Conservation (phyloP, 2,888 invertebrate genomes). For the Phragmatobia fuliginosa region DNA sequence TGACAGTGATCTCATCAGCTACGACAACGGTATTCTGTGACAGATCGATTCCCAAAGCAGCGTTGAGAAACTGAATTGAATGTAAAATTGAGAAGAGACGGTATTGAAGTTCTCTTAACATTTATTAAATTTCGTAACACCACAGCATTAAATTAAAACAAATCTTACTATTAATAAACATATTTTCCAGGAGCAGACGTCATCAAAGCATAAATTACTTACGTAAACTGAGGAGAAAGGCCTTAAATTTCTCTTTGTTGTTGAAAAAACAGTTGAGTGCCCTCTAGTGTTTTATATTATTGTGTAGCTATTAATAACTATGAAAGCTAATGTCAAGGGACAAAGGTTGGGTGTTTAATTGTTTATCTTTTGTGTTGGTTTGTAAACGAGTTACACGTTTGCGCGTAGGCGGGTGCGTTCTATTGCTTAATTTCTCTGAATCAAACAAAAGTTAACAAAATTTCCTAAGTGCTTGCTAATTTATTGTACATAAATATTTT, state of each 20-base stretch:
- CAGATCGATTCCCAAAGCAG: too few relatives aligned
- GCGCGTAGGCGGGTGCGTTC: background rate
- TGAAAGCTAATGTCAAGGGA: constrained; percentile 6
- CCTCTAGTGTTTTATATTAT: constrained; percentile 7
- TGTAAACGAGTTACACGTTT: constrained; percentile 10
- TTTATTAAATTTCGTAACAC: background rate
- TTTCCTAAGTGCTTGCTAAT: background rate
- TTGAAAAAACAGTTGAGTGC: background rate
- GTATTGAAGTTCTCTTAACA: too few relatives aligned
- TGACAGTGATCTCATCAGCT: too few relatives aligned
- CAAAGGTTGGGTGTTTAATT: constrained; percentile 12
- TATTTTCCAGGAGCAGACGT: background rate
- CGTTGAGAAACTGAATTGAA: too few relatives aligned
- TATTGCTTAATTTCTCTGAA: background rate
- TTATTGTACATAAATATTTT: background rate
- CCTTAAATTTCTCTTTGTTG: constrained; percentile 6
- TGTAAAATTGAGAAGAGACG: too few relatives aligned
- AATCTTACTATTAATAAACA: background rate
- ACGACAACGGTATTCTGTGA: too few relatives aligned
- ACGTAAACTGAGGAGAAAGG: constrained; percentile 26
- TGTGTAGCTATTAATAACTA: constrained; percentile 8
- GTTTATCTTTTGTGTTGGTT: constrained; percentile 15
- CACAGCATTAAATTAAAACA: background rate
- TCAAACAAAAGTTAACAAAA: constrained; percentile 8
- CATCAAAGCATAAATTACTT: constrained; percentile 29